Evolutionary conservation across 2,888 invertebrate genomes (phyloP), one percentile per base, ranked within the genome.

Genomic region (Lamproptera curius): DNA sequence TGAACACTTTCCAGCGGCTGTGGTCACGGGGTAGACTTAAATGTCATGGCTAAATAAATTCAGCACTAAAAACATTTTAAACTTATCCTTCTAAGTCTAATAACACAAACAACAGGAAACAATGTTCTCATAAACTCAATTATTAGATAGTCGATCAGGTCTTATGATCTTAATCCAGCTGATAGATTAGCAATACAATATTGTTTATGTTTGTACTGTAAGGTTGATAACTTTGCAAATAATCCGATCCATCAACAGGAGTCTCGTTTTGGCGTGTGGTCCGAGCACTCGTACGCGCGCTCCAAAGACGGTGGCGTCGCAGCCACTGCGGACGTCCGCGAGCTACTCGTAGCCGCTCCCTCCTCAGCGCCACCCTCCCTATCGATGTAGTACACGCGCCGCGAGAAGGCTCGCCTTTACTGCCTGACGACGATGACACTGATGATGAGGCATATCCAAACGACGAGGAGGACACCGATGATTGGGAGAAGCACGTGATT

Each of bases 231-330:
- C n/a, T n/a, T n/a, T n/a, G n/a, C n/a, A n/a, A n/a, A n/a, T n/a
- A n/a, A n/a, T n/a, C n/a, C n/a, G n/a, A n/a, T n/a, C n/a, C n/a
- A 20, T 6, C 20, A 10, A 2, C 54, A 65, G 62, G 62, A 63
- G 37, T 49, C 48, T 2, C 62, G 63, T 10, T 51, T 47, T 15
- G 76, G 73, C 50, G 80, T 83, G 54, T 79, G 79, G 78, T 68
- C 70, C 57, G 82, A 83, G 68, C 83, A 83, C 63, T 81, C 82
- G 59, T 83, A 83, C 60, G 82, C 82, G 49, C 71, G 79, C 16
- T 60, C 64, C 14, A 62, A 67, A 11, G 62, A 59, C 40, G 53
- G 59, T 34, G 55, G 4, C 20, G 20, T 3, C 3, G 20, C 20
- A 6, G 20, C 59, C 13, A 49, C 51, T 40, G 57, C 59, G 51